Evolutionary conservation across 2,888 invertebrate genomes (phyloP), one percentile per base, ranked within the genome.

Genomic region (Monochamus alternatus): DNA sequence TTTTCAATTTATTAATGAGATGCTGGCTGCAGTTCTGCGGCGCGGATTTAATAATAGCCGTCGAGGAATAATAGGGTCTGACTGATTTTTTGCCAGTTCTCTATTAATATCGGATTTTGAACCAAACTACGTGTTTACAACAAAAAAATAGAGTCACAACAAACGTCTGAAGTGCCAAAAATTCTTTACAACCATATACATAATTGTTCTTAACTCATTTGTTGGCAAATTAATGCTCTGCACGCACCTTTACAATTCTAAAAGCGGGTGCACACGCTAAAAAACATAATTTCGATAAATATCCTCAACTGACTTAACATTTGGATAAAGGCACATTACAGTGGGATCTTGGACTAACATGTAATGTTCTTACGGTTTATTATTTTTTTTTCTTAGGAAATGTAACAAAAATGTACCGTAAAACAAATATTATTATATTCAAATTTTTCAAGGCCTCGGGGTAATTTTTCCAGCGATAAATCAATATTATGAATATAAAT

Each of bases 401-500:
- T 51, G 51, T 38, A 51, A 51, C n/a, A 10, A 51, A 47, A 10
- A n/a, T 9, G 51, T 51, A 9, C 51, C 12, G 10, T 10, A 9
- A 51, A 51, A 51, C 7, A n/a, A 38, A 9, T n/a, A 51, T 10
- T 51, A 38, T 38, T 38, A 22, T 38, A 38, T 38, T 38, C 38
- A 5, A 38, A 38, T 2, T 38, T 38, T 1, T n/a, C 55, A 47
- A 47, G 10, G 55, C 55, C 55, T 55, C 55, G 5, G 7, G 22
- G n/a, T 55, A n/a, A 14, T 55, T 55, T n/a, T 22, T 22, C 55
- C 14, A 14, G 14, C 55, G 14, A 67, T 65, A 67, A 78, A 80
- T 80, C 80, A 77, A 80, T 80, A 77, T 73, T 73, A 75, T 69
- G 71, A 62, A 70, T 75, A 75, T 65, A 71, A 75, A 72, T 75